Base-by-base conservation (phyloP, 1,140 invertebrate genomes). In the Ladona fulva region DNA sequence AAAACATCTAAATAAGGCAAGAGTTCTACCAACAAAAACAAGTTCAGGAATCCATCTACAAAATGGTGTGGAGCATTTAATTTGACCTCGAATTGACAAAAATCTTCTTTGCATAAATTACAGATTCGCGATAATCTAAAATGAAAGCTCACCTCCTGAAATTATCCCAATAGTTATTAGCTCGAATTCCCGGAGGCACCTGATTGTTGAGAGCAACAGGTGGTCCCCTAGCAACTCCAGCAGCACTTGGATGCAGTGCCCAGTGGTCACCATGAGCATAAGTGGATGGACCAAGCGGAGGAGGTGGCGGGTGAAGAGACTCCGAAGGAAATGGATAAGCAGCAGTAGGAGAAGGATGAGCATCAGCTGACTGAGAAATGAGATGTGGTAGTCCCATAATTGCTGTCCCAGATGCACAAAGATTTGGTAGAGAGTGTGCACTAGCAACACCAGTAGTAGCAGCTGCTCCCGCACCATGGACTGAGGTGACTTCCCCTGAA, bases 141-240 rank as follows among this genome's bases (percentile, higher is more conserved):
- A 25, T 59, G 24, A 76, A 66, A 66, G 52, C 81, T 89, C 91
- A 94, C 93, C 93, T 94, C 87, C 92, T 86, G 83, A 96, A 95
- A 87, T 95, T 95, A 82, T 96, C 94, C 94, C 93, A 95, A 85
- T 95, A 95, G 85, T 95, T 95, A 84, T 95, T 96, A 74, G 94
- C 93, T 79, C 94, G 86, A 84, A 93, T 94, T 25, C 93, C 93
- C 16, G 94, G 93, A 66, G 93, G 91, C 78, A 95, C 93, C 88
- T 95, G 93, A 85, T 95, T 95, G 84, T 95, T 95, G 19, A 95
- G 85, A 14, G 92, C 90, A 59, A 77, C 76, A 37, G 24, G 82
- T 82, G 75, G 80, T n/a, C 25, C 42, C 75, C 75, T 76, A 42
- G 52, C n/a, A 42, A 25, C 44, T 74, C 74, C 8, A 44, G 42